Evolutionary conservation across 2,888 invertebrate species (phyloP).

Genomic region (Eremobia ochroleuca): DNA sequence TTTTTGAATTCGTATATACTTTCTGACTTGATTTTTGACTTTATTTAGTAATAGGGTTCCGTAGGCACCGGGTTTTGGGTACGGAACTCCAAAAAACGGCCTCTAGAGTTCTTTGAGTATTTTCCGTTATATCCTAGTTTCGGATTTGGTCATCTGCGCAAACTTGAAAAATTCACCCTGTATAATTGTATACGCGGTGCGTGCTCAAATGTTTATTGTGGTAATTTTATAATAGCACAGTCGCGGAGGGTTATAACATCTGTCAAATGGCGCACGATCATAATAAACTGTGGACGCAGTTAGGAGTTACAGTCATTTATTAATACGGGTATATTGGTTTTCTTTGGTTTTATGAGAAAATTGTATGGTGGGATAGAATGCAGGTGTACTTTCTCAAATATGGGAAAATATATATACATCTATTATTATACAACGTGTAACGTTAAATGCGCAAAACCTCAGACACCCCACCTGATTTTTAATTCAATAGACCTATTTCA

Average conservation of each 20-base stretch:
- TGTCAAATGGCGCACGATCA: slow-evolving; percentile 59
- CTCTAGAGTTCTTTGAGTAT: not conserved
- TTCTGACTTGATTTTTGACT: too few relatives aligned
- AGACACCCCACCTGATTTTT: too few relatives aligned
- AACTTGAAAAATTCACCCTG: not conserved
- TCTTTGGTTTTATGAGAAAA: slow-evolving; percentile 10
- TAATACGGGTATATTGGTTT: slow-evolving; percentile 19
- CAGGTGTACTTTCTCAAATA: not conserved
- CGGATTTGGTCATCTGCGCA: not conserved
- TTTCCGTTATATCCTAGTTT: not conserved
- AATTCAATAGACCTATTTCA: too few relatives aligned
- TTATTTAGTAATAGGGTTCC: too few relatives aligned
- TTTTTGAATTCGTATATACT: too few relatives aligned
- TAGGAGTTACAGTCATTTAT: slow-evolving; percentile 26
- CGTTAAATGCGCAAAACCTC: too few relatives aligned
- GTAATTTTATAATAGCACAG: slow-evolving; percentile 72
- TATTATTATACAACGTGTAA: too few relatives aligned
- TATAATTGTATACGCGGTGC: slow-evolving; percentile 64
- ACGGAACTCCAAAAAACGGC: too few relatives aligned
- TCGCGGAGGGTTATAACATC: slow-evolving; percentile 60
- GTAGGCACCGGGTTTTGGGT: too few relatives aligned
- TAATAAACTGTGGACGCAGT: slow-evolving; percentile 38
- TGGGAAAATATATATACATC: not conserved
- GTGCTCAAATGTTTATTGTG: slow-evolving; percentile 76
- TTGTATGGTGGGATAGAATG: not conserved